phyloP scores from a whole-genome alignment of 2,888 invertebrate species.

The Coenonympha arcania region DNA sequence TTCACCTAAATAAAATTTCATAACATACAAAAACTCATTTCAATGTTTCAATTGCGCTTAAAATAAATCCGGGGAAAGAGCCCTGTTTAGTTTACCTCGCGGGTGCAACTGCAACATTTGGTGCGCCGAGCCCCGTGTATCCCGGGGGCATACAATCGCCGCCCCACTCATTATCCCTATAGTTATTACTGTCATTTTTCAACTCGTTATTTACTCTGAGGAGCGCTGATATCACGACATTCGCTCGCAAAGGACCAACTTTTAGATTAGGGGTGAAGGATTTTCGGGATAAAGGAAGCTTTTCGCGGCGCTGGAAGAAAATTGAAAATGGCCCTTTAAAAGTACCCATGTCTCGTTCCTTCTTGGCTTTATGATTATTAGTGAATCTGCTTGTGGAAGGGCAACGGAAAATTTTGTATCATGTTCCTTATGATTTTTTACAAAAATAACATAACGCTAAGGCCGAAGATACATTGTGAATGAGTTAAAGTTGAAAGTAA shows the following conservation, averaged over 20 bases:
- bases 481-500: no score
- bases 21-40: background rate
- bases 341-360: slow-evolving; percentile 25
- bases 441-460: background rate
- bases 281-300: slow-evolving; percentile 51
- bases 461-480: no score
- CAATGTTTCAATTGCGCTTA: slow-evolving; percentile 10
- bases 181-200: slow-evolving; percentile 75
- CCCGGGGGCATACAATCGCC: slow-evolving; percentile 67
- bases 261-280: slow-evolving; percentile 62
- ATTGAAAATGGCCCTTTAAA: slow-evolving; percentile 66
- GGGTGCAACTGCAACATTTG: slow-evolving; percentile 58
- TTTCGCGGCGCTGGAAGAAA: slow-evolving; percentile 55
- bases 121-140: slow-evolving; percentile 60
- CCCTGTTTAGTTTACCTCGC: slow-evolving; percentile 50
- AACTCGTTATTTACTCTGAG: slow-evolving; percentile 74
- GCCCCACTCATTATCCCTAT: slow-evolving; percentile 71
- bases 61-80: slow-evolving; percentile 18
- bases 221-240: slow-evolving; percentile 69
- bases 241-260: slow-evolving; percentile 57
- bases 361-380: slow-evolving; percentile 12
- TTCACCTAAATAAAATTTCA: background rate
- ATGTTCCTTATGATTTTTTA: background rate
- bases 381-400: background rate
- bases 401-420: background rate